These are phyloP conservation scores for Galeruca laticollis DNA, from an alignment of 2,888 invertebrate species.

Conservation along the genomic window DNA sequence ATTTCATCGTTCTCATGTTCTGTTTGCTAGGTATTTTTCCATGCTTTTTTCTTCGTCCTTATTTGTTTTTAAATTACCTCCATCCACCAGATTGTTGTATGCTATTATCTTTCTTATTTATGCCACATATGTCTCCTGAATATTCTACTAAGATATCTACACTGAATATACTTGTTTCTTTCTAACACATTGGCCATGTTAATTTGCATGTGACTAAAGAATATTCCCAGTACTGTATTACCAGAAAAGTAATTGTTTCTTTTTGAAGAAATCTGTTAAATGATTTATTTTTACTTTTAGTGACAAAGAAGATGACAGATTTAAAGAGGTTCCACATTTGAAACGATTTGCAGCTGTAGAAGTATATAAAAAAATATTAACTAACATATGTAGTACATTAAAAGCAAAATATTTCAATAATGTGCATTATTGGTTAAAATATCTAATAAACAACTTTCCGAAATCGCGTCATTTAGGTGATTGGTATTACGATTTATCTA, in stretches of 20 bases:
- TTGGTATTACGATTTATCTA: constrained; percentile 54
- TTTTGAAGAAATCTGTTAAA: neutral
- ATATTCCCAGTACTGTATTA: neutral
- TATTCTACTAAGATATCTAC: too few species aligned
- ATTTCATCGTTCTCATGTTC: too few species aligned
- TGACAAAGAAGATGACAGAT: constrained; percentile 29
- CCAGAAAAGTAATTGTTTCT: too few species aligned
- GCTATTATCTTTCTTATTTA: too few species aligned
- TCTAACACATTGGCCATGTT: too few species aligned
- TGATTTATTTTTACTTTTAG: constrained; percentile 17
- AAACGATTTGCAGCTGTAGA: constrained; percentile 55
- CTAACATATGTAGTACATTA: constrained; percentile 43
- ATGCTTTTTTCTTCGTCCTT: too few species aligned
- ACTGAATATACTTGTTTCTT: too few species aligned
- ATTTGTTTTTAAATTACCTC: too few species aligned
- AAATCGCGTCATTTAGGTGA: constrained; percentile 48
- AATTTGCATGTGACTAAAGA: too few species aligned
- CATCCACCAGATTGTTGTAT: too few species aligned
- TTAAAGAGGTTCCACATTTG: constrained; percentile 48
- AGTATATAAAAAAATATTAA: constrained; percentile 48
- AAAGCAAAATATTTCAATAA: constrained; percentile 48
- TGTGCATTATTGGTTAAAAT: constrained; percentile 54
- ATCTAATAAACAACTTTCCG: constrained; percentile 51
- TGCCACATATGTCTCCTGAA: too few species aligned
- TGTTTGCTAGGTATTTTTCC: too few species aligned